A percentile compares a stretch with the other conserved stretches of the same genome.
Conservation (phyloP, 92 coral and sea anemone genomes). For the Epizoanthus fatuus region DNA sequence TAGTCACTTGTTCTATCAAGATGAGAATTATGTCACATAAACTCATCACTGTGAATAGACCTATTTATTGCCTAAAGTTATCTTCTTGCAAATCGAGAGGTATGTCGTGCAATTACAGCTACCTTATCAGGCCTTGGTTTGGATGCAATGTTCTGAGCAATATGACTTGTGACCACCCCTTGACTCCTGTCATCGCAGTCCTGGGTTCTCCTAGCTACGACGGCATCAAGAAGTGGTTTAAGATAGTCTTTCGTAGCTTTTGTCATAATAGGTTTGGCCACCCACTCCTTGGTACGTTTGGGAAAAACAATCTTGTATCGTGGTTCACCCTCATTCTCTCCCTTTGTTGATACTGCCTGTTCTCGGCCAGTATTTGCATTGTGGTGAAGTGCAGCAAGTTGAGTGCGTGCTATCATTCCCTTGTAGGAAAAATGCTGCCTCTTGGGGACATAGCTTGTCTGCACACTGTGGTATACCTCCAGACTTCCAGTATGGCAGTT, state of each 20-base stretch:
- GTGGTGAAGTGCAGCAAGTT: constrained; percentile 69
- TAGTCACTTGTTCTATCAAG: too few species aligned
- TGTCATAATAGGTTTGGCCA: constrained; percentile 59
- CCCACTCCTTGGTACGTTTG: constrained; percentile 64
- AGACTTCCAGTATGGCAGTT: constrained; percentile 65
- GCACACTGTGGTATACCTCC: constrained; percentile 66
- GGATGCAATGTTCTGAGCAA: too few species aligned
- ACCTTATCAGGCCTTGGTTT: too few species aligned
- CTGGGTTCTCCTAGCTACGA: constrained; percentile 34
- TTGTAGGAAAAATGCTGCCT: constrained; percentile 65
- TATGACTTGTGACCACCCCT: neutral
- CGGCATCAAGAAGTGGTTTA: constrained; percentile 18
- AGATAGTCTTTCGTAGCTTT: constrained; percentile 27
- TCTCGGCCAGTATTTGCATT: constrained; percentile 64
- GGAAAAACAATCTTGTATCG: constrained; percentile 57
- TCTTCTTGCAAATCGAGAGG: too few species aligned
- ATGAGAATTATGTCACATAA: too few species aligned
- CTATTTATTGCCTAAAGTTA: neutral
- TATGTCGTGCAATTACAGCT: too few species aligned
- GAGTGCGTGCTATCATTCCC: constrained; percentile 72
- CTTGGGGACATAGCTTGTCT: constrained; percentile 60
- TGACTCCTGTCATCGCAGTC: constrained; percentile 59
- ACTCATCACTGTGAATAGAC: too few species aligned
- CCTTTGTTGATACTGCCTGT: constrained; percentile 54
- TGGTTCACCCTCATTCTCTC: constrained; percentile 36